Evolutionary conservation across 1,140 invertebrate genomes (phyloP), one percentile per base, ranked within the genome.

Genomic region (Solenopsis invicta): DNA sequence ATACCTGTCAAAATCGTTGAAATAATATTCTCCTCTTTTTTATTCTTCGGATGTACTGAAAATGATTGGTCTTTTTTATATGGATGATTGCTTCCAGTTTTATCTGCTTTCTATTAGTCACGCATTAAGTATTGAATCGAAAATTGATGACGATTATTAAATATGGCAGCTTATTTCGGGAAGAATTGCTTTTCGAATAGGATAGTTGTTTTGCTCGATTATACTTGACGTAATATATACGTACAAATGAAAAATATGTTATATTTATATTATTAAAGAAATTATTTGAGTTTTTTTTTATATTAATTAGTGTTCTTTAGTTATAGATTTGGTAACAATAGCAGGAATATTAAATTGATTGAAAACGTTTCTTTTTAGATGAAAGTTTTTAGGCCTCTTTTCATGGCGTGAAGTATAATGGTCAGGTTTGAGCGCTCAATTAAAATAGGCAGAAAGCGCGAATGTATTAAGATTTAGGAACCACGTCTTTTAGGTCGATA

Each of bases 91-190:
- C 61, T 74, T 74, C 24, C 29, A 4, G 4, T 41, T 59, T 37
- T 9, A 48, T 50, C 16, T 67, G n/a, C 5, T 34, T 41, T 24
- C 45, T 29, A 5, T 5, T 56, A 13, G 18, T 13, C 45, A 61
- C 2, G 34, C 45, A 66, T 66, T 16, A 75, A 75, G n/a, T 37
- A 21, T 12, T n/a, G 18, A 72, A 48, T 64, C 21, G 21, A 8
- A n/a, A 69, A 74, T 56, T 86, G 77, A 74, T 16, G 61, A 18
- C 50, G 37, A 37, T 62, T 48, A 64, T 89, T 81, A 34, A 67
- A 87, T 84, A 78, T 90, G 72, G 85, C 77, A 89, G 77, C 87
- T 72, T 77, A 54, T 72, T 41, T 61, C 34, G 12, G 4, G 6
- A 5, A 29, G 16, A 29, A 82, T 72, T 34, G 24, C 52, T 71